These are phyloP conservation scores for Aquatica leii DNA, from an alignment of 2,888 invertebrate genomes.

Conservation along the genomic window DNA sequence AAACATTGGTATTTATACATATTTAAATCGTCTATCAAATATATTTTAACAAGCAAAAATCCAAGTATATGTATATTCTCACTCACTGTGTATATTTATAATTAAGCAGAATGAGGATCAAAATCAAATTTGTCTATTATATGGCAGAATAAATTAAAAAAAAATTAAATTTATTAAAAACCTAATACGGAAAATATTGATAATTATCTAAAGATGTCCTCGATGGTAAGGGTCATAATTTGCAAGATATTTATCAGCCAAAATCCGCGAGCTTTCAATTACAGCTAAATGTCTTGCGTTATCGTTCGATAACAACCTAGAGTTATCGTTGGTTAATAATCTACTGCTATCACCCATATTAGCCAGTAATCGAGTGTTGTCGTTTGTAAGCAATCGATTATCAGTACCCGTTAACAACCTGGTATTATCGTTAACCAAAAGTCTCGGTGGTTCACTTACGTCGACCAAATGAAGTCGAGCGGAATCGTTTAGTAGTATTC, in stretches of 20 bases:
- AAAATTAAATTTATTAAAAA: too few relatives aligned
- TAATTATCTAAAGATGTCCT: slow-evolving; percentile 53
- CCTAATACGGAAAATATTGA: too few relatives aligned
- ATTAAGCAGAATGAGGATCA: too few relatives aligned
- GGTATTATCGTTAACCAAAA: slow-evolving; percentile 55
- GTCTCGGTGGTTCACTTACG: slow-evolving; percentile 53
- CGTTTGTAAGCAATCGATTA: slow-evolving; percentile 44
- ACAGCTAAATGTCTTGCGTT: slow-evolving; percentile 55
- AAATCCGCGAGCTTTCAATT: slow-evolving; percentile 55
- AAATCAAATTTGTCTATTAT: too few relatives aligned
- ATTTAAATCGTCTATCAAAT: too few relatives aligned
- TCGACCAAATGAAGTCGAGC: slow-evolving; percentile 55
- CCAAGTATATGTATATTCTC: too few relatives aligned
- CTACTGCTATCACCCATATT: slow-evolving; percentile 51
- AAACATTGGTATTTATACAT: too few relatives aligned
- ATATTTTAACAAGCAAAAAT: too few relatives aligned
- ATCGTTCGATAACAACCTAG: slow-evolving; percentile 51
- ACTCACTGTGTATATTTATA: too few relatives aligned
- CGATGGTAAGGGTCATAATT: slow-evolving; percentile 60
- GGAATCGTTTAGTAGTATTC: slow-evolving; percentile 46
- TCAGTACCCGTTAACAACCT: slow-evolving; percentile 47
- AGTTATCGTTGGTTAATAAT: slow-evolving; percentile 50
- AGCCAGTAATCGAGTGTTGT: slow-evolving; percentile 50
- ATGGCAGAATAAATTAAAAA: too few relatives aligned
- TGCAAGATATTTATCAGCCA: slow-evolving; percentile 60